Percentiles rank a stretch among this genome's conserved stretches.
These are phyloP conservation scores for Cacoxenus indagator DNA, from an alignment of 2,888 invertebrate species.

Conservation along the genomic window DNA sequence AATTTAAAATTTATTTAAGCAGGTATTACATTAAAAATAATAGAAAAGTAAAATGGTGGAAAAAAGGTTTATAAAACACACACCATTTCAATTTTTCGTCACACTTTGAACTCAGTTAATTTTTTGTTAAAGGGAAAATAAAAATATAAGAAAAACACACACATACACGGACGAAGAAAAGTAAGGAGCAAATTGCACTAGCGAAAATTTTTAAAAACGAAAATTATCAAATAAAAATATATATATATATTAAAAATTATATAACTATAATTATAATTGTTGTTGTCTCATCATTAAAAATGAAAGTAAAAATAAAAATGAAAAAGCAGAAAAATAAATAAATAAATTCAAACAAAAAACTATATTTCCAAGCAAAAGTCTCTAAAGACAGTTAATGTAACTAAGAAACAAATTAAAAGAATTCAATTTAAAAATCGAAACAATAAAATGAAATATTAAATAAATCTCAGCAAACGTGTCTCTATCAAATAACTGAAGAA, in stretches of 20 bases:
- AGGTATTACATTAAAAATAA: slow-evolving; percentile 16
- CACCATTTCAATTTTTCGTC: too few relatives aligned
- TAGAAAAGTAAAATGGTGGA: too few relatives aligned
- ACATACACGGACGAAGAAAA: slow-evolving; percentile 9
- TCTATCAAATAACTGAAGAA: background rate
- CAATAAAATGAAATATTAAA: slow-evolving; percentile 8
- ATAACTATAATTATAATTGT: slow-evolving; percentile 56
- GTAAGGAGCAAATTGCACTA: slow-evolving; percentile 44
- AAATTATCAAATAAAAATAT: slow-evolving; percentile 33
- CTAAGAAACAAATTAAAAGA: slow-evolving; percentile 17
- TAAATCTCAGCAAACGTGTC: background rate
- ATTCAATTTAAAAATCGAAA: slow-evolving; percentile 10
- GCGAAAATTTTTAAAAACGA: slow-evolving; percentile 56
- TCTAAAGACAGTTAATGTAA: slow-evolving; percentile 10
- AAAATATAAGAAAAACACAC: slow-evolving; percentile 11
- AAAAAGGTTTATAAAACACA: too few relatives aligned
- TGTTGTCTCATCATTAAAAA: slow-evolving; percentile 52
- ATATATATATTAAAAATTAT: slow-evolving; percentile 57
- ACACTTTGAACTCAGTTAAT: too few relatives aligned
- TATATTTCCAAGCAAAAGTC: slow-evolving; percentile 27
- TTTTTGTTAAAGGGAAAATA: too few relatives aligned
- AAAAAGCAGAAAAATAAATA: background rate
- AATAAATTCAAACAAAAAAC: slow-evolving; percentile 26
- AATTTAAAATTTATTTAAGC: slow-evolving; percentile 25
- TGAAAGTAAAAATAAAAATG: background rate